Percentiles rank a stretch among this genome's conserved stretches.
Evolutionary conservation across 1,140 invertebrate species (phyloP).

Genomic region (Papilio helenus): DNA sequence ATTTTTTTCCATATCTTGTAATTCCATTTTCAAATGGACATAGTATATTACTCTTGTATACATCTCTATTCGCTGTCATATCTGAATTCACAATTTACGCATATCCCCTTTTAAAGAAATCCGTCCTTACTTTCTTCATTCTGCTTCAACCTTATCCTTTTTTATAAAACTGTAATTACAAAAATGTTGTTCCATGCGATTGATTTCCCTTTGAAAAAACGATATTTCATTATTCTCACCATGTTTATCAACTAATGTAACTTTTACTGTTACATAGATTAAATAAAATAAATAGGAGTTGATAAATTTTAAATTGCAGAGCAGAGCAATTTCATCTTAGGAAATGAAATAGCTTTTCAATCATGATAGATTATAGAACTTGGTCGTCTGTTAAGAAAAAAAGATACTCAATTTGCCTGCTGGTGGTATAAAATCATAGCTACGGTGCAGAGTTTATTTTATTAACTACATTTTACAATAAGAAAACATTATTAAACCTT

Average conservation of each 20-base stretch:
- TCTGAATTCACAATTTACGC: too few species aligned
- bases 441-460: slow-evolving; percentile 17
- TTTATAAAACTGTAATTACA: too few species aligned
- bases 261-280: not conserved
- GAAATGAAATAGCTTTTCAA: slow-evolving; percentile 36
- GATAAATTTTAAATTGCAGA: slow-evolving; percentile 18
- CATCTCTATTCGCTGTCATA: too few species aligned
- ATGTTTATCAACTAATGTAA: not conserved
- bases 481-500: not conserved
- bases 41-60: too few species aligned
- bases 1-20: not conserved
- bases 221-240: not conserved
- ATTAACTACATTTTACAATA: slow-evolving; percentile 3
- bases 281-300: not conserved
- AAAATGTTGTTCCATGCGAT: too few species aligned
- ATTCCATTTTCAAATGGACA: too few species aligned
- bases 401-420: slow-evolving; percentile 19
- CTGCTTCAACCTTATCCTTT: too few species aligned
- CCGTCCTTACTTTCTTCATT: too few species aligned
- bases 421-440: slow-evolving; percentile 6
- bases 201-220: too few species aligned
- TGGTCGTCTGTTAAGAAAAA: slow-evolving; percentile 29
- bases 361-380: slow-evolving; percentile 35
- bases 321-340: slow-evolving; percentile 8
- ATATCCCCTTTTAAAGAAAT: too few species aligned